Evolutionary conservation across 2,888 invertebrate species (phyloP), one percentile per base, ranked within the genome.

Genomic region (Proisotoma minuta): DNA sequence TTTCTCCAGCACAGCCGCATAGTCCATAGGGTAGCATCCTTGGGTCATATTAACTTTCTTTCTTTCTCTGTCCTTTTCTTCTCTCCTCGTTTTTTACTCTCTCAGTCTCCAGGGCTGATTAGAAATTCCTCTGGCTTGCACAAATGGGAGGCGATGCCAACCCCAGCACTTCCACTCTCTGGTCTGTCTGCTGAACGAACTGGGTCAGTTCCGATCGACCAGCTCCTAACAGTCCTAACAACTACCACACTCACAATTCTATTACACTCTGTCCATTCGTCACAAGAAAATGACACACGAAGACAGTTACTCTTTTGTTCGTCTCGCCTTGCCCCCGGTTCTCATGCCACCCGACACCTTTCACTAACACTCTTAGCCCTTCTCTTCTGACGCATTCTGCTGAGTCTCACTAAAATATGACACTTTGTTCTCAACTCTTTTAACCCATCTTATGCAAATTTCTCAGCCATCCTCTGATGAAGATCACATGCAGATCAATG

Each of bases 1-100:
- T 66, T 66, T 66, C 66, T 63, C 61, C 63, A 63, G 23, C 47
- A 54, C 28, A 34, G 56, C 43, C 26, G 34, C 34, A 56, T 56
- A 40, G 47, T 56, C 56, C 56, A 56, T 47, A 56, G 20, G 34
- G 56, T 27, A 28, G 20, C 51, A 27, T n/a, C 50, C 20, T 23
- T 10, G 27, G 24, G 52, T 24, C 47, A n/a, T 5, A 47, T 10
- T 8, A 18, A 18, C 47, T 47, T 18, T 47, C 47, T 10, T 18
- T 47, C 20, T 20, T 47, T 20, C 20, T 47, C 18, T n/a, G 26
- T 47, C 57, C 24, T 51, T 39, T 20, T 26, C 34, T 58, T 48
- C 26, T 51, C 8, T 47, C 43, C 34, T 57, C 43, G 15, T 43
- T 5, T 43, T n/a, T 43, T 43, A 12, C 43, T 43, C 34, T 34